phyloP scores from a whole-genome alignment of 2,113 vertebrate genomes.

The Tricholaema leucomelas region DNA sequence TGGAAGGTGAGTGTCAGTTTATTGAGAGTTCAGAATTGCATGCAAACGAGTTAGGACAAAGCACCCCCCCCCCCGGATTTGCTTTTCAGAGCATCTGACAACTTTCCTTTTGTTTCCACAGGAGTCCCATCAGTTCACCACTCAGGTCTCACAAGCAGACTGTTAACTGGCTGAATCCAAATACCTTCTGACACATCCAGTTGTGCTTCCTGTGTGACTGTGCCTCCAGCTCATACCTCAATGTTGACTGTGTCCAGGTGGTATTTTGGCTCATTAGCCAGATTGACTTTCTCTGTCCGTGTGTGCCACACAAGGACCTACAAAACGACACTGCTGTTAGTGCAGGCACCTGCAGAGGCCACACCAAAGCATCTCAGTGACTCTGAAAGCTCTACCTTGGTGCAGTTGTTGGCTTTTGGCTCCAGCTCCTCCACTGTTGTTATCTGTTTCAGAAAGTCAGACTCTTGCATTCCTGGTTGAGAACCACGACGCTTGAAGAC shows the following conservation, averaged over 20 bases:
- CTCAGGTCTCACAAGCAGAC: neutral
- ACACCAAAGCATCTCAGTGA: fast-evolving
- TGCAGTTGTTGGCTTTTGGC: conserved; percentile 96
- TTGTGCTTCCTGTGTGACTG: neutral
- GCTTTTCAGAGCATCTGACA: neutral
- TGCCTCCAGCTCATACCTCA: conserved; percentile 81
- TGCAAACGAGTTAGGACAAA: conserved; percentile 70
- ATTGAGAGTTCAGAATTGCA: conserved; percentile 56
- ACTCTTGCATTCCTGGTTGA: conserved; percentile 98
- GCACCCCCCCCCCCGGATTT: conserved; percentile 12
- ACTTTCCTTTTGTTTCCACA: conserved; percentile 25
- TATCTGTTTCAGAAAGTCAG: conserved; percentile 98
- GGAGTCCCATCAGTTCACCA: conserved; percentile 7
- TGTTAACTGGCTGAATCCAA: neutral
- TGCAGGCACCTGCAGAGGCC: neutral
- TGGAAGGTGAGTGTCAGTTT: conserved; percentile 49
- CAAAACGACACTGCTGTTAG: neutral
- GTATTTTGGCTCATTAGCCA: conserved; percentile 92
- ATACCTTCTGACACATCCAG: neutral
- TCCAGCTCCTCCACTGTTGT: conserved; percentile 93
- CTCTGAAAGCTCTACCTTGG: conserved; percentile 79
- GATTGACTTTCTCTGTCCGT: conserved; percentile 94
- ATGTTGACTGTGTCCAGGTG: conserved; percentile 89
- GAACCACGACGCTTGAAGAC: conserved; percentile 95
- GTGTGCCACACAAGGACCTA: conserved; percentile 99